Conservation (phyloP, 2,797 vertebrate species). For the Florisuga fusca region DNA sequence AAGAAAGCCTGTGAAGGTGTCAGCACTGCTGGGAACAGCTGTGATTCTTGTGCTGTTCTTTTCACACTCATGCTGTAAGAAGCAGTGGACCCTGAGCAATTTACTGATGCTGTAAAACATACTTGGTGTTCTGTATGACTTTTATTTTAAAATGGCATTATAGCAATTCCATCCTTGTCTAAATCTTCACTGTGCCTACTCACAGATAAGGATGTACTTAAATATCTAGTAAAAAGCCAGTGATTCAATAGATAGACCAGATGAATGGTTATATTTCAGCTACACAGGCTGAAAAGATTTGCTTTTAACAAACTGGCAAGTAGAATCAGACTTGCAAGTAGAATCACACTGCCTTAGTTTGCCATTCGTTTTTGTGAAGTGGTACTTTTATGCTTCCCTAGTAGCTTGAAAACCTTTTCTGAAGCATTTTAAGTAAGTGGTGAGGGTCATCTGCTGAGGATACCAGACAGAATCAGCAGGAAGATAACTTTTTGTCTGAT, state of each 20-base stretch:
- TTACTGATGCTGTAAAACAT: background rate
- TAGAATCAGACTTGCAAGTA: background rate
- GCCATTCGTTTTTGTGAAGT: background rate
- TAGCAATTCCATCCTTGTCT: background rate
- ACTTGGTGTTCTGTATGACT: background rate
- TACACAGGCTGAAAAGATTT: background rate
- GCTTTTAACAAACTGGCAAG: background rate
- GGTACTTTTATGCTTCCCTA: background rate
- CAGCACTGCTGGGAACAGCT: background rate
- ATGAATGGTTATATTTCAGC: background rate
- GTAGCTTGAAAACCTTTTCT: background rate
- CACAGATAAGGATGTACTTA: background rate
- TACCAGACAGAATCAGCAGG: background rate
- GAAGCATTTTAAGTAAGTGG: background rate
- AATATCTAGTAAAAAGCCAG: background rate
- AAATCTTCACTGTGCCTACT: background rate
- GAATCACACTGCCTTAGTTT: background rate
- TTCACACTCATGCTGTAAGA: background rate
- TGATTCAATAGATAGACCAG: background rate
- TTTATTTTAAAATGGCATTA: background rate
- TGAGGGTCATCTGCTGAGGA: background rate
- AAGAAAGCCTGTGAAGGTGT: background rate
- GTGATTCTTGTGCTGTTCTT: background rate
- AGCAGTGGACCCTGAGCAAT: background rate
- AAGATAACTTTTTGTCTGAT: background rate